phyloP scores from a whole-genome alignment of 1,140 invertebrate genomes.

The Drosophila rufa region DNA sequence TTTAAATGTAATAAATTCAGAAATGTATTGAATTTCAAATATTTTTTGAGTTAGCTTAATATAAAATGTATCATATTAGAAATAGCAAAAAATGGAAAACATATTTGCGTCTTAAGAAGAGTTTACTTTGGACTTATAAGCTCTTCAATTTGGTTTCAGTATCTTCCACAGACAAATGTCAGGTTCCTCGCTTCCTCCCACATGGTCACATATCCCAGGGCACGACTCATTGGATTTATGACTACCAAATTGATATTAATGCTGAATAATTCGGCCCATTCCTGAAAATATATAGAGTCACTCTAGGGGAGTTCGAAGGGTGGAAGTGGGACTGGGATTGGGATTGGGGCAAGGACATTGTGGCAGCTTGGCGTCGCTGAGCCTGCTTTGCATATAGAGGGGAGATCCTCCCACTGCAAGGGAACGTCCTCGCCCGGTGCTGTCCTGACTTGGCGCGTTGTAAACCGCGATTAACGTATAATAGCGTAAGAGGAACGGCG shows the following conservation, averaged over 20 bases:
- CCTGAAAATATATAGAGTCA: constrained; percentile 31
- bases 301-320: neutral
- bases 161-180: constrained; percentile 37
- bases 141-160: neutral
- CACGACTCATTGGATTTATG: constrained; percentile 78
- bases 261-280: constrained; percentile 58
- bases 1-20: too few relatives aligned
- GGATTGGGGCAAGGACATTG: constrained; percentile 18
- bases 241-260: constrained; percentile 83
- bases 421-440: constrained; percentile 3
- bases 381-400: constrained; percentile 53
- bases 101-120: neutral
- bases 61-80: neutral
- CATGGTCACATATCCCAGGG: constrained; percentile 21
- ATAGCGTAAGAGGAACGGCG: constrained; percentile 60
- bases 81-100: neutral
- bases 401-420: constrained; percentile 24
- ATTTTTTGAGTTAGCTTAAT: neutral
- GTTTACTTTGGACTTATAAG: neutral
- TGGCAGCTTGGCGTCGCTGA: constrained; percentile 36
- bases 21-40: too few relatives aligned
- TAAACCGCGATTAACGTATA: constrained; percentile 77
- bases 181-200: neutral
- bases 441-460: constrained; percentile 49
- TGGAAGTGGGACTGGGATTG: neutral